phyloP scores from a whole-genome alignment of 2,888 invertebrate species.

The Leptinotarsa haldemani region DNA sequence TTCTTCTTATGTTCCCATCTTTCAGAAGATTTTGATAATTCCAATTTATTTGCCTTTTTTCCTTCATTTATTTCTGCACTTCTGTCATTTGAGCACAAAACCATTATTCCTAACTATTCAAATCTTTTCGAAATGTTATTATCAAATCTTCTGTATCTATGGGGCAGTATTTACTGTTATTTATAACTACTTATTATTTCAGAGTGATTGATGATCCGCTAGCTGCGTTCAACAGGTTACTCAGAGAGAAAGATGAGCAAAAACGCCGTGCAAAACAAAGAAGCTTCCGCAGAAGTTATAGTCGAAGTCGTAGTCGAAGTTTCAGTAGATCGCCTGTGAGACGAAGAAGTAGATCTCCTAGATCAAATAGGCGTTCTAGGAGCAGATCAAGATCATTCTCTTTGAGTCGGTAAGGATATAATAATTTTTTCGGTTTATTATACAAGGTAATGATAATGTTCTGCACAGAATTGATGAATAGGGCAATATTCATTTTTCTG shows the following conservation, averaged over 20 bases:
- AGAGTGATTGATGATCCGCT: slow-evolving; percentile 86
- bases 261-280: slow-evolving; percentile 73
- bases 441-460: no score
- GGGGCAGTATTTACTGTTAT: no score
- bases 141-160: no score
- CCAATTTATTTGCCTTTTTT: no score
- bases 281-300: slow-evolving; percentile 71
- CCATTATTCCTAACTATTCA: no score
- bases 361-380: slow-evolving; percentile 56
- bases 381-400: slow-evolving; percentile 67
- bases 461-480: no score
- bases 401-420: slow-evolving; percentile 67
- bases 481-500: no score
- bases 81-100: no score
- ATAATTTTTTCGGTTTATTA: not conserved
- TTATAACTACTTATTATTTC: slow-evolving; percentile 49
- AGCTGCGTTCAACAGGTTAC: slow-evolving; percentile 87
- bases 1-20: no score
- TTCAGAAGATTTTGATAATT: no score
- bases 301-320: slow-evolving; percentile 65
- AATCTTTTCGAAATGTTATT: no score
- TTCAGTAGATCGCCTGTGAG: slow-evolving; percentile 65
- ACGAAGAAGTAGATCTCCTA: slow-evolving; percentile 63
- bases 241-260: slow-evolving; percentile 85
- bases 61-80: no score